Evolutionary conservation across 2,888 invertebrate species (phyloP), one percentile per base, ranked within the genome.

Genomic region (Ephialtes manifestator): DNA sequence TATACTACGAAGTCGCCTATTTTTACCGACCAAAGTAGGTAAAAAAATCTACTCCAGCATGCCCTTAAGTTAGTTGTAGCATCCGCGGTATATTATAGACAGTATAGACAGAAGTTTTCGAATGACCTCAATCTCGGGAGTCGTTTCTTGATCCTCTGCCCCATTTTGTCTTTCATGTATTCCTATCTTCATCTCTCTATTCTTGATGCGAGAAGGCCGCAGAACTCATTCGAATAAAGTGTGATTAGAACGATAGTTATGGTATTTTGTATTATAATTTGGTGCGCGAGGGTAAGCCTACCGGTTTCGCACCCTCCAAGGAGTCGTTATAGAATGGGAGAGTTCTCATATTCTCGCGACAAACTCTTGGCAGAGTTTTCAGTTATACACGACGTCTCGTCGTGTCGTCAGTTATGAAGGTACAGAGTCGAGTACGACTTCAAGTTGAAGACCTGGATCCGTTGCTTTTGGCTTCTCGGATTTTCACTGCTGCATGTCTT

Each of bases 191-290:
- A 4, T 15, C n/a, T 35, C 39, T 71, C 35, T 11, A 35, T 46
- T 15, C 24, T 28, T 46, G 0, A 28, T 24, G 46, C 46, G 48
- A 13, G 46, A 60, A 46, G 46, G 11, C n/a, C 87, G 85, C 89
- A 88, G 89, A 91, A 90, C 90, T 91, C 91, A 91, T 93, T 93
- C 92, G 91, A 92, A 93, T 93, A 93, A 93, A 93, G 92, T 92
- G 92, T 93, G 93, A 93, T 93, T 93, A 93, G 93, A 92, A 91
- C 90, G 91, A 93, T 93, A 92, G 93, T 93, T 93, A 92, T 91
- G 92, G 91, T 91, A 90, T 92, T 93, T 93, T 93, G 92, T 93
- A 92, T 92, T 92, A 93, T 93, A 92, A 93, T 93, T 92, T 89
- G 85, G 85, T 46, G 55, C 85, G 88, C 85, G 88, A 90, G 90